phyloP scores from a whole-genome alignment of 1,140 invertebrate species.

The Xylocopa sonorina region DNA sequence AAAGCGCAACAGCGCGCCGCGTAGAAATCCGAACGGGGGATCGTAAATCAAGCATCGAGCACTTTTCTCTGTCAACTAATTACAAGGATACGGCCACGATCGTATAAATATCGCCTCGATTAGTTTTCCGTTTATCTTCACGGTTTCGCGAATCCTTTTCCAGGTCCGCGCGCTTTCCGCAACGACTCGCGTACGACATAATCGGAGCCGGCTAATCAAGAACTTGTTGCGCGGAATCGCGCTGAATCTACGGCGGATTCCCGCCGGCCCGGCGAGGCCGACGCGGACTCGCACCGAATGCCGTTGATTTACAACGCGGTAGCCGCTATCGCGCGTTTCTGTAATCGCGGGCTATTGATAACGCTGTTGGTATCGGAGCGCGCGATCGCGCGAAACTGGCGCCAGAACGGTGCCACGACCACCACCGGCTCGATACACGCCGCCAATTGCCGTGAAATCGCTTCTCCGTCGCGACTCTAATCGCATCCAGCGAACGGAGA shows the following conservation, averaged over 20 bases:
- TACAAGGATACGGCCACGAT: slow-evolving; percentile 36
- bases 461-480: slow-evolving; percentile 29
- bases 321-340: slow-evolving; percentile 68
- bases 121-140: slow-evolving; percentile 9
- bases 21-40: not conserved
- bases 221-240: slow-evolving; percentile 60
- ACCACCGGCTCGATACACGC: slow-evolving; percentile 39
- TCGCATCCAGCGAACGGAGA: slow-evolving; percentile 1
- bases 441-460: slow-evolving; percentile 58
- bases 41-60: slow-evolving; percentile 20
- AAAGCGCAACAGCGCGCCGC: not conserved
- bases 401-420: slow-evolving; percentile 56
- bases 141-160: not conserved
- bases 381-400: slow-evolving; percentile 69
- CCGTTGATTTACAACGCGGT: slow-evolving; percentile 69
- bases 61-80: slow-evolving; percentile 48
- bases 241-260: slow-evolving; percentile 43
- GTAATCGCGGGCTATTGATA: slow-evolving; percentile 72
- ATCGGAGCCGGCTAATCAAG: slow-evolving; percentile 64
- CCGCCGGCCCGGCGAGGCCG: too few relatives aligned
- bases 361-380: slow-evolving; percentile 54
- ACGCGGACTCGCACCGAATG: slow-evolving; percentile 58
- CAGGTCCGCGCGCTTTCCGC: slow-evolving; percentile 22
- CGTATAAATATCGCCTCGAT: slow-evolving; percentile 50
- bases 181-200: slow-evolving; percentile 50